Evolutionary conservation across 2,113 vertebrate species (phyloP).

Genomic region (Microtus ochrogaster): DNA sequence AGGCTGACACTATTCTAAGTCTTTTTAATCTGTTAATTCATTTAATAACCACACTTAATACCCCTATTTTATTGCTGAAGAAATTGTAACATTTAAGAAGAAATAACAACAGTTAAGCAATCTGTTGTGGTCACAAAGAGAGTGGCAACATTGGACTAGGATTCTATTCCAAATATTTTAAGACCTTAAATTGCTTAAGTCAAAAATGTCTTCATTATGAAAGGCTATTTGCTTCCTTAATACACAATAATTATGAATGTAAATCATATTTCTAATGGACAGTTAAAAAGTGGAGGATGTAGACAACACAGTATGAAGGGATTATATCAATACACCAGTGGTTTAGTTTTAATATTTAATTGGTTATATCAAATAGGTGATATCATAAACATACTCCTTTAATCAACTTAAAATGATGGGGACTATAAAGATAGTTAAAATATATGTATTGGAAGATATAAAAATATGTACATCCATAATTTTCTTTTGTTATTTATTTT

Average conservation of each 20-base stretch:
- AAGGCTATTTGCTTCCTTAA: not conserved
- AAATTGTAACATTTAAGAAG: not conserved
- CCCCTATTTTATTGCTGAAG: not conserved
- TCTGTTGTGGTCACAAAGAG: not conserved
- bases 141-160: not conserved
- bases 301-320: not conserved
- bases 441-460: not conserved
- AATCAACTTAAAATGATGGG: not conserved
- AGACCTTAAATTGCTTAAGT: not conserved
- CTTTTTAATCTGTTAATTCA: not conserved
- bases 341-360: not conserved
- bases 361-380: not conserved
- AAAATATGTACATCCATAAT: not conserved
- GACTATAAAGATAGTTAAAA: not conserved
- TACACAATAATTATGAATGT: not conserved
- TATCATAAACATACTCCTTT: not conserved
- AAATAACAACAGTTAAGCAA: not conserved
- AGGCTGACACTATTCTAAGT: not conserved
- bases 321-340: not conserved
- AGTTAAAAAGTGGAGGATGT: not conserved
- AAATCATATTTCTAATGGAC: not conserved
- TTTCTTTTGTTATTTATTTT: not conserved
- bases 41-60: not conserved
- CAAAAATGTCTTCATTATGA: not conserved
- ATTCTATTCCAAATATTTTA: not conserved